Base-by-base conservation (phyloP, 1,140 invertebrate genomes). In the Plutomurus gul region DNA sequence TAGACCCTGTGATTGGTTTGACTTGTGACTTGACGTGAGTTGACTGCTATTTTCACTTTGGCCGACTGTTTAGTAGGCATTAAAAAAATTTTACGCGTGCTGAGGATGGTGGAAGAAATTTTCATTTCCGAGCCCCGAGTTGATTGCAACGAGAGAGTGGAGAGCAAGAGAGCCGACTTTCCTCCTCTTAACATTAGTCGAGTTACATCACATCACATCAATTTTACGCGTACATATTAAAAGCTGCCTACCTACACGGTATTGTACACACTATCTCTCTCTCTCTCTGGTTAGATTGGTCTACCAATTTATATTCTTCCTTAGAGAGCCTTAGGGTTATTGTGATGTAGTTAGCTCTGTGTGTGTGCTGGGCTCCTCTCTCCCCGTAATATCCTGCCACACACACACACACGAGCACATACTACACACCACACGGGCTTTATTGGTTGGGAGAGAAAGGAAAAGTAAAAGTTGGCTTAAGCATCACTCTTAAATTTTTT, bases 61-160 rank as follows among this genome's bases (percentile, higher is more conserved):
- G 30, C 40, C 22, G 46, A 46, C 73, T 75, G 73, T 75, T 75
- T 75, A 75, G 73, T 75, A 75, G 73, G 73, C 73, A 75, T 75
- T 75, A 75, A 75, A 75, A 47, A 46, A 36, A 40, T 75, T 75
- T 71, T 40, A 72, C 70, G 70, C 70, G 70, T 72, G 25, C 70
- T 72, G 70, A 72, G 36, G 70, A 72, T 25, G 70, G 56, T 16
- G 56, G 56, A 65, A 65, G 56, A 65, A 65, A 65, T 65, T 65
- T 65, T 65, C 56, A 65, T 65, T 65, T 65, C 56, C 56, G 56
- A 65, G 56, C 56, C 36, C n/a, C 27, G 36, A 72, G 70, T 20
- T 46, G 36, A 39, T 40, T 39, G 70, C 70, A 18, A 72, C 1
- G 16, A 8, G n/a, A 43, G 40, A 72, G 70, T 72, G 36, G 36